Base-by-base conservation (phyloP, 2,888 invertebrate genomes). In the Agrotis ipsilon region DNA sequence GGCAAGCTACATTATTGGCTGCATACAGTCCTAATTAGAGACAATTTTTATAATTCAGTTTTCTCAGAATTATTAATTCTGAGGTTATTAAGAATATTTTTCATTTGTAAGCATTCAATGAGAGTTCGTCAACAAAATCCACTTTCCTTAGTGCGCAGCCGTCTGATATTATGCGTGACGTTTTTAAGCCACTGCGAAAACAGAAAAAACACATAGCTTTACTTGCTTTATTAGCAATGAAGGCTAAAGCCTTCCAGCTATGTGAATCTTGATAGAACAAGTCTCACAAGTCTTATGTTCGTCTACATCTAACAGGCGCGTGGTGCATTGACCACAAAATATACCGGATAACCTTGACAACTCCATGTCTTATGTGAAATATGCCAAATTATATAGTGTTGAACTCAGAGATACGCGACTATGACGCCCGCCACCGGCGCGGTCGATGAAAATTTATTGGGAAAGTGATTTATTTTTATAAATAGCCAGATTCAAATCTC, bases 301-400 rank as follows among this genome's bases (percentile, higher is more conserved):
- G 14, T 46, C 24, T 24, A 49, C 46, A n/a, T 27, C 43, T 11
- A 48, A 54, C 14, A 67, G n/a, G 18, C 27, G 19, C 11, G 39
- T 4, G 54, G 68, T 61, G 61, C 73, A 68, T 65, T 72, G 61
- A 45, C 57, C 52, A 60, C 43, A 19, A 67, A 77, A 0, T 52
- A 32, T 32, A 64, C 67, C 24, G n/a, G 46, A 77, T 72, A 19
- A 32, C 78, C 78, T 77, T 78, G 77, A 67, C n/a, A 77, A 61
- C 19, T 63, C 19, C 21, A 62, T 58, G 57, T 54, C 48, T 24
- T 61, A 61, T n/a, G 55, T 63, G 32, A 61, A 65, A 57, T 77
- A 54, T 58, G 18, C 49, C 24, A 61, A 43, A 51, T 57, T 52
- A 63, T 52, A 63, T 55, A 51, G 11, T 68, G 45, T 55, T 51